Evolutionary conservation across 2,888 invertebrate species (phyloP), one percentile per base, ranked within the genome.

Genomic region (Charanyca ferruginea): DNA sequence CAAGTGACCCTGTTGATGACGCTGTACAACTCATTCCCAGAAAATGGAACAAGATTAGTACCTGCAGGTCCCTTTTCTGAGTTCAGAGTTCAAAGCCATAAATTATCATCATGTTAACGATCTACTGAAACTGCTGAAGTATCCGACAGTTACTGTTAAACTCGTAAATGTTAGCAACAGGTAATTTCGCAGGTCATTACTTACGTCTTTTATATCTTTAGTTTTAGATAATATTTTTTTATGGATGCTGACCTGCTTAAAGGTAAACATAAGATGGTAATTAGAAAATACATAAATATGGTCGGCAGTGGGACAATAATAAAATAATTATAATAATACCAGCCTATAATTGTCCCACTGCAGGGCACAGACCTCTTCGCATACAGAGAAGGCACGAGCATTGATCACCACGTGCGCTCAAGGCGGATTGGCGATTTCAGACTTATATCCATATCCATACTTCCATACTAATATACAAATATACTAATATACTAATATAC

Each of bases 141-240:
- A 55, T 47, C 64, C 51, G 9, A 55, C 51, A 57, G 64, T 73
- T 55, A 69, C 48, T 54, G 74, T 54, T 59, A 3, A 68, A 54
- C 64, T 73, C 64, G 75, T 73, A 69, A 73, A 73, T 22, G 72
- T 61, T 44, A 59, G 75, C 54, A 75, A 69, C 73, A 64, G 75
- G 73, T 74, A 63, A 69, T 73, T 74, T 58, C 41, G 22, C 53
- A 55, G 57, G 41, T 58, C 48, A 63, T 73, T 53, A 62, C 52
- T 18, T 16, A 11, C 18, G 25, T 28, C 22, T 49, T 74, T 54
- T 54, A 42, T 72, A 55, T 42, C 20, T 66, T 35, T 25, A 52
- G 58, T 42, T 49, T 22, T 22, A 11, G 38, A 66, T 71, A 9
- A 41, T 32, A 45, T 20, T 20, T 28, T 48, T 32, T 32, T 47